Conservation (phyloP, 2,888 invertebrate genomes). For the Erebia ligea region DNA sequence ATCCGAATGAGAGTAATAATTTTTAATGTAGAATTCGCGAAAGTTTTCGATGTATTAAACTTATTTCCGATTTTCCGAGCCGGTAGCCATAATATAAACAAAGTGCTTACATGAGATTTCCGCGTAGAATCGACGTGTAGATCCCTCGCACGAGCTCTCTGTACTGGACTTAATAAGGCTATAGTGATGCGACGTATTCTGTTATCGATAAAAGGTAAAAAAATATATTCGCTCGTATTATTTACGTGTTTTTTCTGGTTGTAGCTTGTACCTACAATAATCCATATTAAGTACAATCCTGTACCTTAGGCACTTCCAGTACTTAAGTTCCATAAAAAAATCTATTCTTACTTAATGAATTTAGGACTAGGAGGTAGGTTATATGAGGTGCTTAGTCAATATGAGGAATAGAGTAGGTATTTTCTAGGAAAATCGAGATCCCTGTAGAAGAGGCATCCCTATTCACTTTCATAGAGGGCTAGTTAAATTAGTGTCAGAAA, state of each 20-base stretch:
- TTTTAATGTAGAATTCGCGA: background rate
- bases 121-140: conserved; percentile 37
- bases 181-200: conserved; percentile 27
- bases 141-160: conserved; percentile 36
- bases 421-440: no score
- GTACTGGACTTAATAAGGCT: conserved; percentile 37
- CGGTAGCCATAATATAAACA: conserved; percentile 18
- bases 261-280: no score
- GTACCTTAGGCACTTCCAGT: no score
- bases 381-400: no score
- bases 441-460: no score
- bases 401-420: no score
- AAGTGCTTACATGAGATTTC: conserved; percentile 43
- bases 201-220: conserved; percentile 22
- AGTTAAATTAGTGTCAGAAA: no score
- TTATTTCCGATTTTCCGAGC: conserved; percentile 26
- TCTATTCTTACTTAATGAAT: no score
- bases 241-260: background rate
- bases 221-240: background rate
- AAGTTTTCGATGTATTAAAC: background rate
- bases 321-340: no score
- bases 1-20: background rate
- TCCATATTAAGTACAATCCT: no score
- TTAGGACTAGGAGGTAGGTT: no score
- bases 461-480: no score